Base-by-base conservation (phyloP, 2,797 vertebrate genomes). In the Sorex maritimensis region DNA sequence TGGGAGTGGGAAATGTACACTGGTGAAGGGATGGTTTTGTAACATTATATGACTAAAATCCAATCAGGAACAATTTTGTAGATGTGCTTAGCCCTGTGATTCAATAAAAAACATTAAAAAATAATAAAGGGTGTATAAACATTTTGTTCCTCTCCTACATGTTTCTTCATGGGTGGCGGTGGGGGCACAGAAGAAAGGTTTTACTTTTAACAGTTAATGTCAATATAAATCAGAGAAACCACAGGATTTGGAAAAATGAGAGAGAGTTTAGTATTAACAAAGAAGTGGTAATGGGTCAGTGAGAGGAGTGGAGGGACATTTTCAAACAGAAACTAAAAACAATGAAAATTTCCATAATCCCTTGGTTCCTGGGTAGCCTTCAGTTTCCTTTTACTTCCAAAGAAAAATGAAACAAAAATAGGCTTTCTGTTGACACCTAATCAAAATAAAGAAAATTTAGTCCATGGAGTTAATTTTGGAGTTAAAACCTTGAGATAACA, bases 151-250 rank as follows among this genome's bases (percentile, higher is more conserved):
- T 82, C 1, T 71, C 80, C 86, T 80, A 24, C n/a, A 67, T 41
- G 46, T 83, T 88, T 91, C 88, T 87, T 88, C 13, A 58, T 55
- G 41, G 52, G 14, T 55, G 12, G 46, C 49, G 68, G 63, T 28
- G 9, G 95, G 90, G 88, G 74, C 21, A 68, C 88, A 17, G 49
- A 14, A 21, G 88, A 73, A 46, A 90, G 81, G 44, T 30, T 44
- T 61, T 72, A 71, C 65, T 84, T 92, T 77, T 86, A 74, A 80
- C 24, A 55, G 68, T 86, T 92, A 30, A 79, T 91, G 28, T 67
- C 63, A 46, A 41, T 81, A 49, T 58, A 86, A 78, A 90, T 78
- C 88, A 44, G 46, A 68, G 58, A 93, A 91, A 81, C 13, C 77
- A 0, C 9, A 75, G 23, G 28, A 28, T 63, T 92, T 94, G 46